Evolutionary conservation across 2,797 vertebrate species (phyloP).

Genomic region (Sebastes miniatus): DNA sequence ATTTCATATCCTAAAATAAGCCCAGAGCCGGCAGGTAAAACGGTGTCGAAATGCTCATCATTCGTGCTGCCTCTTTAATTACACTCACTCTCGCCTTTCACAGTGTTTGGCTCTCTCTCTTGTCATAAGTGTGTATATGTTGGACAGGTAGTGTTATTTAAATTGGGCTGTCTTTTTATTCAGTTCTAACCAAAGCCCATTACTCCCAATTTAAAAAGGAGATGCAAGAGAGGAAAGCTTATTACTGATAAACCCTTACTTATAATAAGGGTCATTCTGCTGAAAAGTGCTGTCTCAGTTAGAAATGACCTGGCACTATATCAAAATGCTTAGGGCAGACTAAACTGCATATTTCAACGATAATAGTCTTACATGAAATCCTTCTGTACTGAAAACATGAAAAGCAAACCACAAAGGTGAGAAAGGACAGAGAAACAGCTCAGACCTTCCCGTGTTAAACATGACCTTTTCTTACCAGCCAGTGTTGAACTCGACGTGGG

Average conservation of each 20-base stretch:
- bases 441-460: conserved; percentile 39
- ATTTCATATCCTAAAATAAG: conserved; percentile 67
- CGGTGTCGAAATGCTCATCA: conserved; percentile 39
- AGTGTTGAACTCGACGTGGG: conserved; percentile 96
- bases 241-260: conserved; percentile 54
- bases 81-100: conserved; percentile 1
- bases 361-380: conserved; percentile 45
- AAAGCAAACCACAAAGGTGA: conserved; percentile 35
- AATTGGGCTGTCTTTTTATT: conserved; percentile 36
- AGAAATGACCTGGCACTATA: conserved; percentile 31
- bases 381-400: conserved; percentile 33
- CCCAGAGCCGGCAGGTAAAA: conserved; percentile 39
- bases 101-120: conserved; percentile 5
- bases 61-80: conserved; percentile 53
- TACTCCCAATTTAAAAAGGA: conserved; percentile 44
- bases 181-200: conserved; percentile 30
- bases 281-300: conserved; percentile 55
- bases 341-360: conserved; percentile 34
- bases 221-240: conserved; percentile 43
- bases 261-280: conserved; percentile 56
- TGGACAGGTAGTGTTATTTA: conserved; percentile 30
- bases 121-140: conserved; percentile 14
- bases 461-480: conserved; percentile 87
- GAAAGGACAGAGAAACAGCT: conserved; percentile 21
- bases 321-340: conserved; percentile 42